phyloP scores from a whole-genome alignment of 2,888 invertebrate species.

The Archips xylosteana region DNA sequence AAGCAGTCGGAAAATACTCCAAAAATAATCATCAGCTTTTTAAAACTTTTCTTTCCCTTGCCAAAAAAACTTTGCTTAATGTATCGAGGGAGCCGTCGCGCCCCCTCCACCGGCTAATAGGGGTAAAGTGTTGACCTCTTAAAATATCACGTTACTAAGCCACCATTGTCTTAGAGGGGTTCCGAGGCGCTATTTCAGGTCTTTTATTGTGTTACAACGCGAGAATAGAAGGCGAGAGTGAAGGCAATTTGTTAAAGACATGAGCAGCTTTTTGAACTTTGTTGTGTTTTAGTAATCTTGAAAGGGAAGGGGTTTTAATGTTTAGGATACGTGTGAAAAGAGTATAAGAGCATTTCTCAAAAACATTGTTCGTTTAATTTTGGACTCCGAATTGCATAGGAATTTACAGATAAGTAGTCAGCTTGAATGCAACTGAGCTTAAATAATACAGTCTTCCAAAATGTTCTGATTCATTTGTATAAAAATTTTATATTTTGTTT shows the following conservation, averaged over 20 bases:
- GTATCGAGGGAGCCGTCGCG: conserved; percentile 8
- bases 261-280: not conserved
- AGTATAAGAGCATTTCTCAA: too few species aligned
- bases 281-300: not conserved
- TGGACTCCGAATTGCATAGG: too few species aligned
- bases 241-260: not conserved
- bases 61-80: not conserved
- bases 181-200: not conserved
- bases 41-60: not conserved
- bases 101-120: not conserved
- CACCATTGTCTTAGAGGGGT: conserved; percentile 11
- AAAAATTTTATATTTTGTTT: too few species aligned
- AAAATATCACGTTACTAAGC: conserved; percentile 12
- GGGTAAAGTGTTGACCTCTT: conserved; percentile 19
- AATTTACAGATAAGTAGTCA: too few species aligned
- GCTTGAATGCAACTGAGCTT: too few species aligned
- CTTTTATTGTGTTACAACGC: conserved; percentile 9
- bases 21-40: not conserved
- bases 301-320: not conserved
- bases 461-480: too few species aligned
- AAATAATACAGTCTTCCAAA: too few species aligned
- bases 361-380: too few species aligned
- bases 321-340: too few species aligned
- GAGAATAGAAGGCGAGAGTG: not conserved
- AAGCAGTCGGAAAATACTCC: not conserved